A percentile compares a stretch with the other conserved stretches of the same genome.
Conservation (phyloP, 2,888 invertebrate species). For the Lissonota sp. region DNA sequence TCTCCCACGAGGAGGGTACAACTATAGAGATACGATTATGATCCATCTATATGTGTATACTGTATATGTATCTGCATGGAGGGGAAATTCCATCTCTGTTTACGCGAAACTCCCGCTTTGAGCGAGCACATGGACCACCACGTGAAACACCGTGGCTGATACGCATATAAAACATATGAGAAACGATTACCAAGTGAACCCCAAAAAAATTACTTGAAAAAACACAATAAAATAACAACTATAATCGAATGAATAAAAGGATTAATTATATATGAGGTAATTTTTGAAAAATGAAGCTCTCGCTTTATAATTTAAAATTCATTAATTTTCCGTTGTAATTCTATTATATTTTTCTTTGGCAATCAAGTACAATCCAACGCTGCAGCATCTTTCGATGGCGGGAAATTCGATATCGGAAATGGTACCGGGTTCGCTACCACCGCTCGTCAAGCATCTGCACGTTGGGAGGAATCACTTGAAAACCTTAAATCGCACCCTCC, state of each 20-base stretch:
- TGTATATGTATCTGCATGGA: too few species aligned
- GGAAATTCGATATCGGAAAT: conserved; percentile 91
- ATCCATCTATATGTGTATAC: neutral
- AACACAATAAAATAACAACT: too few species aligned
- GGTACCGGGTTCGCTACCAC: conserved; percentile 90
- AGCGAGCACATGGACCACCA: conserved; percentile 69
- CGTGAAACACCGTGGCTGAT: conserved; percentile 62
- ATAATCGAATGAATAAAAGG: neutral
- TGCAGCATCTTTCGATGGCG: conserved; percentile 90
- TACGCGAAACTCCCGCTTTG: conserved; percentile 58
- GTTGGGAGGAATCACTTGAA: conserved; percentile 90
- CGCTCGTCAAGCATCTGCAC: conserved; percentile 88
- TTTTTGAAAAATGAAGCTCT: too few species aligned
- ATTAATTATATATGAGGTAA: neutral
- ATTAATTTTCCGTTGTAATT: conserved; percentile 64
- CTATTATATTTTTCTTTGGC: neutral
- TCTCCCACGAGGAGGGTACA: neutral
- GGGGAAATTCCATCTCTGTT: conserved; percentile 7
- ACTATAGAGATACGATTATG: conserved; percentile 10
- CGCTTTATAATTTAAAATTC: neutral
- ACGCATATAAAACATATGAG: neutral
- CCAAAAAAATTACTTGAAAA: too few species aligned
- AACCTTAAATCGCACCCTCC: conserved; percentile 91
- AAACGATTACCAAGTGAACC: neutral
- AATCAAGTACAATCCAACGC: conserved; percentile 85